Conservation (phyloP, 2,888 invertebrate genomes). For the Ommatoiulus sabulosus region DNA sequence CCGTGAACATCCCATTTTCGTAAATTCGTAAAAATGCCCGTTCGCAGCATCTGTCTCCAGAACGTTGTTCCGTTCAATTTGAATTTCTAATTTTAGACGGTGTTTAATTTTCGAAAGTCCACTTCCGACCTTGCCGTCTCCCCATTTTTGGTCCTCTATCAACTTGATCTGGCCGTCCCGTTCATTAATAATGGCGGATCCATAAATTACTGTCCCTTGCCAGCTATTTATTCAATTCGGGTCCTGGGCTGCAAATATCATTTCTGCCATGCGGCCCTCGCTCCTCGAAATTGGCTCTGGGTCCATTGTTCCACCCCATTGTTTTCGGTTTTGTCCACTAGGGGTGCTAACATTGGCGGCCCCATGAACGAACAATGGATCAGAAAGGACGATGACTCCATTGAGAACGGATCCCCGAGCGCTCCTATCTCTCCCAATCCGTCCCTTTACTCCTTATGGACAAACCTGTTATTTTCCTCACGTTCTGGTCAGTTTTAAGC, state of each 20-base stretch:
- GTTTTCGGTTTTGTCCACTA: conserved; percentile 26
- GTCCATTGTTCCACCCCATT: not conserved
- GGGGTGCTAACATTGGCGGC: conserved; percentile 9
- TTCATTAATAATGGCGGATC: not conserved
- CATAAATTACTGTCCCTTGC: conserved; percentile 22
- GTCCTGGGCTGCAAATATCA: not conserved
- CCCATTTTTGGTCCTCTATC: not conserved
- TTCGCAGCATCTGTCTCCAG: not conserved
- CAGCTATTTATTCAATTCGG: conserved; percentile 15
- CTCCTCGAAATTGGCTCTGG: not conserved
- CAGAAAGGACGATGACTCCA: conserved; percentile 21
- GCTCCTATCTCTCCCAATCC: not conserved
- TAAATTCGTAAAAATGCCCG: not conserved
- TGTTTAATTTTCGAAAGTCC: not conserved
- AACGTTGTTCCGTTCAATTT: not conserved
- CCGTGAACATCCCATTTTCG: too few relatives aligned
- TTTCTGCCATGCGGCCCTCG: not conserved
- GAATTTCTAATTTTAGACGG: not conserved
- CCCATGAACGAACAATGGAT: not conserved
- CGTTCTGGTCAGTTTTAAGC: conserved; percentile 8
- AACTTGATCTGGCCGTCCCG: not conserved
- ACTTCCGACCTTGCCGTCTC: not conserved
- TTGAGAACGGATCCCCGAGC: not conserved
- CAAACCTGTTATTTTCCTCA: conserved; percentile 36
- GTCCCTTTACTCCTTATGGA: not conserved